Evolutionary conservation across 2,888 invertebrate species (phyloP).

Genomic region (Eurytoma californica): DNA sequence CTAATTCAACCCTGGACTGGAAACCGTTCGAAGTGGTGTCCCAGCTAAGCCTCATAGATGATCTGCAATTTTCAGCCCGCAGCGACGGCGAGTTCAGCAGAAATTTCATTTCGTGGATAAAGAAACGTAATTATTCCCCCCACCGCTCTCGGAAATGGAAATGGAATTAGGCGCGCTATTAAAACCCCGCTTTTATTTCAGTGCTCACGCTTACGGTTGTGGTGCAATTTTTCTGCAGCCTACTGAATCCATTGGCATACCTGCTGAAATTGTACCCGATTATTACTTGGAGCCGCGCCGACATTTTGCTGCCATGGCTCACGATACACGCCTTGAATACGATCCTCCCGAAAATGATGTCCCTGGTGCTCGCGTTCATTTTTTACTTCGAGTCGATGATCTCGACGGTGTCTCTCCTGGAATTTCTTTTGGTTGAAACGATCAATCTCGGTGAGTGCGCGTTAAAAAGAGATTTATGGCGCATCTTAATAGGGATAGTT

Average conservation of each 20-base stretch:
- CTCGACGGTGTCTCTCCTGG: slow-evolving; percentile 59
- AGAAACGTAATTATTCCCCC: slow-evolving; percentile 30
- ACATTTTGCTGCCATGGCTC: slow-evolving; percentile 69
- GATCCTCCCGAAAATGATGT: slow-evolving; percentile 64
- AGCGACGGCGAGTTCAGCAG: slow-evolving; percentile 35
- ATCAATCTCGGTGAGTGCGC: slow-evolving; percentile 61
- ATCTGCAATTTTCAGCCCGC: slow-evolving; percentile 42
- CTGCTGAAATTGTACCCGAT: slow-evolving; percentile 68
- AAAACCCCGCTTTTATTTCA: slow-evolving; percentile 50
- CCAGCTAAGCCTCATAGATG: slow-evolving; percentile 60
- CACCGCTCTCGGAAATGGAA: background rate
- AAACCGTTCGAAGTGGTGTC: slow-evolving; percentile 62
- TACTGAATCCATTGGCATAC: slow-evolving; percentile 63
- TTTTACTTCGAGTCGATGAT: slow-evolving; percentile 62
- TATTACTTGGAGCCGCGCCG: slow-evolving; percentile 64
- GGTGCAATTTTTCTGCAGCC: slow-evolving; percentile 63
- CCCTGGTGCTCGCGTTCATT: slow-evolving; percentile 59
- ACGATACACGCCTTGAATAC: slow-evolving; percentile 66
- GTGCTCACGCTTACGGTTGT: slow-evolving; percentile 66
- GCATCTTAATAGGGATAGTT: background rate
- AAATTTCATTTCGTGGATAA: slow-evolving; percentile 36
- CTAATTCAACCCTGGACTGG: slow-evolving; percentile 65
- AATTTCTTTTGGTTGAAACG: slow-evolving; percentile 64
- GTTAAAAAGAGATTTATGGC: background rate
- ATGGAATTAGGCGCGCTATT: slow-evolving; percentile 19